Evolutionary conservation across 37 sponge, comb jelly and placozoan species (phyloP).

Genomic region (Petrosia ficiformis): DNA sequence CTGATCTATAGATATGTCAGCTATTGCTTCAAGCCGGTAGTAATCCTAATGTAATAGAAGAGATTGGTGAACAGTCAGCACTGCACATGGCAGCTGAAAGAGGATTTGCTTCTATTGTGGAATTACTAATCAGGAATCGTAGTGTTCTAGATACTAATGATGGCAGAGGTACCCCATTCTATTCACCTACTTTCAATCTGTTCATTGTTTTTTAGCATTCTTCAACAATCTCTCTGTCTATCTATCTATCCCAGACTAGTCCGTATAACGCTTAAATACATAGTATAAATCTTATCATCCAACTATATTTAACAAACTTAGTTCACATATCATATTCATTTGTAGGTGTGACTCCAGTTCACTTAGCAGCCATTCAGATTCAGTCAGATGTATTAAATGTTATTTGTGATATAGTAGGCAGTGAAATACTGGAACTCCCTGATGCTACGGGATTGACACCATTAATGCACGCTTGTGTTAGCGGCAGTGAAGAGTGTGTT

Average conservation of each 20-base stretch:
- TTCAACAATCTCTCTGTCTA: no score
- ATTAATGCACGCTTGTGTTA: constrained; percentile 68
- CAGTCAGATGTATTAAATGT: constrained; percentile 23
- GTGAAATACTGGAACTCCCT: constrained; percentile 42
- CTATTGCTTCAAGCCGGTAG: background rate
- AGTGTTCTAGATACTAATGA: constrained; percentile 22
- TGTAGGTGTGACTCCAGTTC: constrained; percentile 53
- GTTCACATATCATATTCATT: no score
- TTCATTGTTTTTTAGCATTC: background rate
- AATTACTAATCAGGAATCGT: constrained; percentile 22
- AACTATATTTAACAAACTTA: no score
- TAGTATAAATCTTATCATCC: no score
- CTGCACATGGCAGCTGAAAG: constrained; percentile 43
- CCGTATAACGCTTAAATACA: no score
- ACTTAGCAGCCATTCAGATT: constrained; percentile 39
- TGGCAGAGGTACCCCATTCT: constrained; percentile 2
- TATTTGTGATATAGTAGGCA: constrained; percentile 34
- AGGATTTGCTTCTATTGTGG: constrained; percentile 8
- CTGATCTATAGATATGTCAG: background rate
- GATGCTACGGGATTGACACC: constrained; percentile 69
- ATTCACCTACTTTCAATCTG: background rate
- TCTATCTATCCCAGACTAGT: no score
- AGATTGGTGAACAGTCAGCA: constrained; percentile 1
- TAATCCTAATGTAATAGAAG: background rate
- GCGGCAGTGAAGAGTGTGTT: constrained; percentile 39